Evolutionary conservation across 1,140 invertebrate species (phyloP).

Genomic region (Acyrthosiphon pisum): DNA sequence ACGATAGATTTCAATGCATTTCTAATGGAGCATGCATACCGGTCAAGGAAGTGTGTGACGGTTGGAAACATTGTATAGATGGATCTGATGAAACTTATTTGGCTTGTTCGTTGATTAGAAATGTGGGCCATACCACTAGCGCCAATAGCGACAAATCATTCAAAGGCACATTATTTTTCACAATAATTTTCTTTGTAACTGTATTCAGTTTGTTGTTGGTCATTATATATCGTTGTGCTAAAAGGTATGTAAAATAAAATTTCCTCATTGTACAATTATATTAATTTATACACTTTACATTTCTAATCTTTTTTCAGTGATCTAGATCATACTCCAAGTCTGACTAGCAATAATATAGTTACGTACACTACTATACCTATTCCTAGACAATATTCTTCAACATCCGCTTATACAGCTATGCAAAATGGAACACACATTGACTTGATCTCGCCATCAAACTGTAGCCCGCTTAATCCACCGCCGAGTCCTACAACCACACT

Average conservation of each 20-base stretch:
- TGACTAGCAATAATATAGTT: constrained; percentile 23
- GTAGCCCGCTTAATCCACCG: constrained; percentile 87
- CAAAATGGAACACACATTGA: constrained; percentile 17
- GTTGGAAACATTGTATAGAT: constrained; percentile 73
- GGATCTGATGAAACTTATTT: constrained; percentile 71
- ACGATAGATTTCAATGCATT: constrained; percentile 68
- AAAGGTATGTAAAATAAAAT: background rate
- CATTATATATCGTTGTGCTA: background rate
- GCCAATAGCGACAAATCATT: background rate
- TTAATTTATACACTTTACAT: background rate
- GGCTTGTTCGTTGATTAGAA: constrained; percentile 54
- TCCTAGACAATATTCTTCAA: constrained; percentile 81
- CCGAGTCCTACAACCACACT: constrained; percentile 81
- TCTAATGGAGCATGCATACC: constrained; percentile 70
- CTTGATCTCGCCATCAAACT: constrained; percentile 55
- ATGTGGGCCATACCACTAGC: background rate
- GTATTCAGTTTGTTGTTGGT: constrained; percentile 33
- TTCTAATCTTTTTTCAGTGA: background rate
- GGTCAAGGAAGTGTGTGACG: constrained; percentile 71
- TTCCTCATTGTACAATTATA: background rate
- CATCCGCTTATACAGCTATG: constrained; percentile 65
- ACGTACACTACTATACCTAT: constrained; percentile 70
- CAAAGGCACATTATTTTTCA: constrained; percentile 58
- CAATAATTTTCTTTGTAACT: constrained; percentile 23
- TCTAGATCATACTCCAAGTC: background rate